Evolutionary conservation across 2,888 invertebrate species (phyloP).

Genomic region (Aphidius colemani): DNA sequence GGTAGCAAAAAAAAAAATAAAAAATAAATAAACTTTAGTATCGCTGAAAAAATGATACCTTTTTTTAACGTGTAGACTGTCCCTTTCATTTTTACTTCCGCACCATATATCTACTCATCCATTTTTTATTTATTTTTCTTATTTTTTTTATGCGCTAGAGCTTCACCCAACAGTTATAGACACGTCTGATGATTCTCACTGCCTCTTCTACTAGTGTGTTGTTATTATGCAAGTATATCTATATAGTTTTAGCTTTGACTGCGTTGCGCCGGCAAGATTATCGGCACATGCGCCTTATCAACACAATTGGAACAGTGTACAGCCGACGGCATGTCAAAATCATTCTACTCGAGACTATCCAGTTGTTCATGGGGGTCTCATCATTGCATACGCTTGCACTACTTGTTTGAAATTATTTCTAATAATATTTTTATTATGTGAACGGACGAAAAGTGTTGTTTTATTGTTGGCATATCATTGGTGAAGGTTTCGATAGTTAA

Average conservation of each 20-base stretch:
- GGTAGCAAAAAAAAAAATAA: too few relatives aligned
- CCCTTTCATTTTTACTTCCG: constrained; percentile 10
- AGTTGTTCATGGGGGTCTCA: constrained; percentile 52
- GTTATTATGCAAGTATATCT: constrained; percentile 20
- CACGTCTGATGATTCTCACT: constrained; percentile 18
- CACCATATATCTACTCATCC: constrained; percentile 26
- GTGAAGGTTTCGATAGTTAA: neutral
- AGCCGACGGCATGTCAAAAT: constrained; percentile 53
- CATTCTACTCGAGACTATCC: constrained; percentile 47
- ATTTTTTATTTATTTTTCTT: constrained; percentile 9
- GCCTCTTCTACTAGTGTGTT: constrained; percentile 11
- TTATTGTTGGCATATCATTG: neutral
- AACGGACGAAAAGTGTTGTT: neutral
- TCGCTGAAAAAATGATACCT: too few relatives aligned
- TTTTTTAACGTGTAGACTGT: constrained; percentile 1
- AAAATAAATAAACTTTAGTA: too few relatives aligned
- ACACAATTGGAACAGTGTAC: constrained; percentile 34
- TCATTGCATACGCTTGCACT: constrained; percentile 30
- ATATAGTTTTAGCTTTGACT: constrained; percentile 27
- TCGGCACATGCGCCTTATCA: constrained; percentile 56
- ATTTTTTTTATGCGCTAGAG: neutral
- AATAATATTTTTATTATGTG: neutral
- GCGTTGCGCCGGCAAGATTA: constrained; percentile 44
- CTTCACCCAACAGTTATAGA: neutral
- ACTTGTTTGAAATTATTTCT: neutral